Evolutionary conservation across 1,140 invertebrate genomes (phyloP).

Genomic region (Palaemon carinicauda): DNA sequence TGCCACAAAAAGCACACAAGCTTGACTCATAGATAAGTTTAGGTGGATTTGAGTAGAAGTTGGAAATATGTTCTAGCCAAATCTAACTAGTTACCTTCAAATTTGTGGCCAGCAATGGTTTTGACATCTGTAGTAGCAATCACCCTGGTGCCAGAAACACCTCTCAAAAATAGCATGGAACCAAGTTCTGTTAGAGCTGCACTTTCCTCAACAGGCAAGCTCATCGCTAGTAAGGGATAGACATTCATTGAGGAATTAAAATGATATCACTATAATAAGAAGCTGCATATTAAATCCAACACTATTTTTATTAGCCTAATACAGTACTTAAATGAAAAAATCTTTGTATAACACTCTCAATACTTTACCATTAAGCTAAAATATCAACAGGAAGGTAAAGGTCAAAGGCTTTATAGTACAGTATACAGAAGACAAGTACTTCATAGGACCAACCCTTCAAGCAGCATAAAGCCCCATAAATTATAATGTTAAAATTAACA

Average conservation of each 20-base stretch:
- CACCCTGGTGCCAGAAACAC: constrained; percentile 76
- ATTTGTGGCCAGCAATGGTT: constrained; percentile 70
- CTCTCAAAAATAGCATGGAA: constrained; percentile 77
- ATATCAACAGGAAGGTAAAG: no score
- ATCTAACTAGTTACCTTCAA: constrained; percentile 67
- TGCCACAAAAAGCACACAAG: no score
- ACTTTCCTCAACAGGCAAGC: constrained; percentile 64
- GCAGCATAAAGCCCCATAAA: no score
- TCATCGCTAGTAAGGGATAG: constrained; percentile 35
- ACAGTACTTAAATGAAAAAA: no score
- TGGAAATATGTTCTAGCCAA: not conserved
- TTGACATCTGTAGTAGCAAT: constrained; percentile 70
- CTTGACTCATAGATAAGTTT: no score
- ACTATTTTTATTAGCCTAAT: not conserved
- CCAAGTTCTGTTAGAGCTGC: constrained; percentile 72
- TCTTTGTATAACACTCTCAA: no score
- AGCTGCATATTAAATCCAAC: not conserved
- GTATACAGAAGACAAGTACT: no score
- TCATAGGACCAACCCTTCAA: no score
- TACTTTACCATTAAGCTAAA: no score
- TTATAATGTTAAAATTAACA: no score
- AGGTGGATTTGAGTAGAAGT: no score
- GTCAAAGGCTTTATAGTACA: no score
- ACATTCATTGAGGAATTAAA: not conserved
- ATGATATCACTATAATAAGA: not conserved